A percentile compares a stretch with the other conserved stretches of the same genome.
Evolutionary conservation across 2,888 invertebrate genomes (phyloP).

Genomic region (Mellilla xanthometata): DNA sequence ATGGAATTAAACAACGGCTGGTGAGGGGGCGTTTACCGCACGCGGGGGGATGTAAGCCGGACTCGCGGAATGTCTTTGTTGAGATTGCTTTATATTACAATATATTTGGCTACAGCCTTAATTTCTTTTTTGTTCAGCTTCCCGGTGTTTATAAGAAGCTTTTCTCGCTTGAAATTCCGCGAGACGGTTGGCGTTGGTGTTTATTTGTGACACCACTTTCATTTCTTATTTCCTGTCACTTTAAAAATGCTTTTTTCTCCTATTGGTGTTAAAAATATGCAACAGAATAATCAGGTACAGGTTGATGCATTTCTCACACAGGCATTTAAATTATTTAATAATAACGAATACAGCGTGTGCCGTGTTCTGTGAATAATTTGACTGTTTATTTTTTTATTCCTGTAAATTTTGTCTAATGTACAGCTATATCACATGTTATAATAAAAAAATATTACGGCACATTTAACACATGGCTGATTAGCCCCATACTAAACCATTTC

Average conservation of each 20-base stretch:
- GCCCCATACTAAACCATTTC: no score
- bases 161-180: conserved; percentile 27
- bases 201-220: conserved; percentile 8
- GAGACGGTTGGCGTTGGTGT: not conserved
- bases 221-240: not conserved
- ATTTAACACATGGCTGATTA: no score
- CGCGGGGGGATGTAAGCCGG: conserved; percentile 63
- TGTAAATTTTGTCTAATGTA: not conserved
- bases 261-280: not conserved
- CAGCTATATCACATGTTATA: not conserved
- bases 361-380: not conserved
- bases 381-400: not conserved
- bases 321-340: no score
- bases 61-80: conserved; percentile 76
- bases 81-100: conserved; percentile 57
- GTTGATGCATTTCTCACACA: no score
- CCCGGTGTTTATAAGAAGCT: conserved; percentile 39
- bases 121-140: conserved; percentile 41
- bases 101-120: conserved; percentile 50
- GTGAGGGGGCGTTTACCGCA: conserved; percentile 30
- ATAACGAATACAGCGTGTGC: no score
- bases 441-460: no score
- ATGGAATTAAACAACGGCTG: conserved; percentile 78
- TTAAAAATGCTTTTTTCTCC: not conserved
- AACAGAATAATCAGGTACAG: no score